Base-by-base conservation (phyloP, 1,140 invertebrate species). In the Drosophila lacteicornis region DNA sequence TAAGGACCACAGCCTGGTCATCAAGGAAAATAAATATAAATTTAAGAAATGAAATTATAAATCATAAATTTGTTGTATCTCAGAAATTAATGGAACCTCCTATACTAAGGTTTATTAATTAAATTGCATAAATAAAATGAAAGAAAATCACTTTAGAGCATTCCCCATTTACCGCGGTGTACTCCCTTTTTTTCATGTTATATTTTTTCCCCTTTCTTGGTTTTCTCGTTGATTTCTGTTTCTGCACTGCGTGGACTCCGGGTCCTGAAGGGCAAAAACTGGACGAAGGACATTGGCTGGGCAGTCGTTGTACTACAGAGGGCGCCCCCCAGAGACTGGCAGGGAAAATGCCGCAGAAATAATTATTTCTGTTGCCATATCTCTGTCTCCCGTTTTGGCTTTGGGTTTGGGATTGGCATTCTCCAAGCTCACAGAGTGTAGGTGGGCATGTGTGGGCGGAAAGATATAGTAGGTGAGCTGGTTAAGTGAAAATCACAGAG, bases 341-440 rank as follows among this genome's bases (percentile, higher is more conserved):
- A 68, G 61, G 60, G 74, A 68, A 80, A 87, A 88, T 67, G 80
- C 84, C 84, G 78, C 84, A 90, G 62, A 88, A 88, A 88, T 88
- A 88, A 88, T 88, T 90, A 88, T 88, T 90, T 88, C 80, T 90
- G 61, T 69, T 88, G 78, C 85, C 78, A 73, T 81, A 84, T 88
- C 80, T 79, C 74, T 61, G 69, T 82, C 56, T 66, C 38, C 53
- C 25, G 19, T 56, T 40, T 61, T 59, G 81, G 76, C 49, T 36
- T 58, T 53, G 53, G 67, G 40, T 19, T 58, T 80, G 75, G 80
- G 62, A 40, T 68, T 53, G 58, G 68, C 45, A 47, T 46, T 63
- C 62, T 19, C 19, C n/a, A 50, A 62, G 62, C 65, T 45, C 30
- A 11, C 25, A 40, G 57, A 17, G 62, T 67, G 53, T 83, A 53